These are phyloP conservation scores for Noctua comes DNA, from an alignment of 2,888 invertebrate species.

Conservation along the genomic window DNA sequence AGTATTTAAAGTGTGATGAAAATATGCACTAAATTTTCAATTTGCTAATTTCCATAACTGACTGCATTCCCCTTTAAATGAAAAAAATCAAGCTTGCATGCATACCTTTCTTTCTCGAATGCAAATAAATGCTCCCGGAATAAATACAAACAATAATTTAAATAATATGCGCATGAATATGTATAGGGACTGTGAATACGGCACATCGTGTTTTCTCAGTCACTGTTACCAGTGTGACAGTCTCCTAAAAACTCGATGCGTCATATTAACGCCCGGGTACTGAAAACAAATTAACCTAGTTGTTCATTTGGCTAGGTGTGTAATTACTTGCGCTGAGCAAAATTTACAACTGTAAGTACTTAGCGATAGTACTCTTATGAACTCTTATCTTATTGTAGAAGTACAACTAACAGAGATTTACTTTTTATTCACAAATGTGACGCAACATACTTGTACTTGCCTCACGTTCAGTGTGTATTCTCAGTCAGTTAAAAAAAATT, in stretches of 20 bases:
- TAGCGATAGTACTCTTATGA: conserved; percentile 65
- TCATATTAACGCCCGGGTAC: conserved; percentile 16
- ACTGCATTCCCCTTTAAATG: conserved; percentile 33
- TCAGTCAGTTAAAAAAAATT: conserved; percentile 29
- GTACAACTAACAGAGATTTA: conserved; percentile 43
- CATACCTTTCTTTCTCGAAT: conserved; percentile 49
- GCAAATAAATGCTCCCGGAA: conserved; percentile 52
- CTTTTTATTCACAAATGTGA: conserved; percentile 34
- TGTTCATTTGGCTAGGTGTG: conserved; percentile 88
- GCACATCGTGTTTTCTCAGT: neutral
- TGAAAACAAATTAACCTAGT: conserved; percentile 79
- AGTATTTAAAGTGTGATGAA: neutral
- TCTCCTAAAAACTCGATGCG: neutral
- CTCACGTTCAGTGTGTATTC: conserved; percentile 40
- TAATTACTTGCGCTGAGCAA: conserved; percentile 88
- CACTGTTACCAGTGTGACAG: neutral
- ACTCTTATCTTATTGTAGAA: conserved; percentile 51
- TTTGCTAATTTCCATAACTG: conserved; percentile 45
- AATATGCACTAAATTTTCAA: conserved; percentile 36
- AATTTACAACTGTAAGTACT: conserved; percentile 87
- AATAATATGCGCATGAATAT: conserved; percentile 71
- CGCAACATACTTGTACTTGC: conserved; percentile 47
- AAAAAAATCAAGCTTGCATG: conserved; percentile 72
- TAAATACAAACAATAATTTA: conserved; percentile 50
- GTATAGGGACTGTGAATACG: conserved; percentile 37